A percentile compares a stretch with the other conserved stretches of the same genome.
phyloP scores from a whole-genome alignment of 2,797 vertebrate genomes.

The Sebastes taczanowskii region DNA sequence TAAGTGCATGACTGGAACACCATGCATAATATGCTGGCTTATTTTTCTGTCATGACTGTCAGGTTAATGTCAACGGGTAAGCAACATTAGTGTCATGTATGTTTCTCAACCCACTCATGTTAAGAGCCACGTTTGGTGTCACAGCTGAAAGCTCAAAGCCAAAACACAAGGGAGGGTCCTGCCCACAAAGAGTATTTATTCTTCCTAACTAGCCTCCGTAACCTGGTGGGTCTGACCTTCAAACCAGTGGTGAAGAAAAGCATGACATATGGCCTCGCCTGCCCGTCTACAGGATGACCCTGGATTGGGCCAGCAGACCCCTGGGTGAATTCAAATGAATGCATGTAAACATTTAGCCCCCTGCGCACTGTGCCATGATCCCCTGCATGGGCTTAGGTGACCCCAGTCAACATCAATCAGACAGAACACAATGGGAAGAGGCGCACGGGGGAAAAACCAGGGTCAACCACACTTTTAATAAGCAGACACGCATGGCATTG shows the following conservation, averaged over 20 bases:
- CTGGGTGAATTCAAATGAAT: slow-evolving; percentile 80
- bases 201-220: slow-evolving; percentile 52
- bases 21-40: slow-evolving; percentile 33
- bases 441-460: slow-evolving; percentile 62
- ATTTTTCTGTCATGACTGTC: slow-evolving; percentile 58
- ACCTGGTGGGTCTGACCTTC: slow-evolving; percentile 56
- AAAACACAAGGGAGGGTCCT: slow-evolving; percentile 24
- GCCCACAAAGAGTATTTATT: slow-evolving; percentile 45
- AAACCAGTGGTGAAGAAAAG: slow-evolving; percentile 42
- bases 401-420: slow-evolving; percentile 83
- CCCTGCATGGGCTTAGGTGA: slow-evolving; percentile 75
- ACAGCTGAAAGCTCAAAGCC: slow-evolving; percentile 27
- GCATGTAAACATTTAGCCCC: slow-evolving; percentile 83
- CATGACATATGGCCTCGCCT: slow-evolving; percentile 60
- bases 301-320: slow-evolving; percentile 48
- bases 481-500: slow-evolving; percentile 68
- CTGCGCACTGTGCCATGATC: slow-evolving; percentile 69
- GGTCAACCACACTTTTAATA: slow-evolving; percentile 77
- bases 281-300: slow-evolving; percentile 3
- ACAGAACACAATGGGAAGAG: slow-evolving; percentile 75
- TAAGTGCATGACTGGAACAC: slow-evolving; percentile 49
- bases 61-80: slow-evolving; percentile 55
- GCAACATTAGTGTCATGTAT: slow-evolving; percentile 55
- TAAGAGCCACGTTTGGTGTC: slow-evolving; percentile 24
- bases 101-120: slow-evolving; percentile 38